A percentile compares a stretch with the other conserved stretches of the same genome.
Conservation (phyloP, 2,888 invertebrate species). For the Acleris sparsana region DNA sequence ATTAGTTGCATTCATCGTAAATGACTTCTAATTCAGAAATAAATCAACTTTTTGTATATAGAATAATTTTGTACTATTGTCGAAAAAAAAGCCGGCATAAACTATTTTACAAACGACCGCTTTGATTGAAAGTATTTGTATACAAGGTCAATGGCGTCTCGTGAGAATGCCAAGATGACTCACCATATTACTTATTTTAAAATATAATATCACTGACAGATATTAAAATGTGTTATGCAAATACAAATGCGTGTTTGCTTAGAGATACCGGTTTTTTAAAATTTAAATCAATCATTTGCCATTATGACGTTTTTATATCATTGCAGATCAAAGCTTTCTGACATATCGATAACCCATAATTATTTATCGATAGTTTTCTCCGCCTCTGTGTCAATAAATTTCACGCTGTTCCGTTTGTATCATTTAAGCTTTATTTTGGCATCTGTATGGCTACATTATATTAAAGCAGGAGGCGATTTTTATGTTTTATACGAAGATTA, state of each 20-base stretch:
- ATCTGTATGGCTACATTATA: conserved; percentile 23
- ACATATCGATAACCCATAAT: conserved; percentile 20
- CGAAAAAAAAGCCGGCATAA: too few relatives aligned
- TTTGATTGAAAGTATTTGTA: neutral
- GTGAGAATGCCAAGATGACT: neutral
- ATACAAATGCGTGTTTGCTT: neutral
- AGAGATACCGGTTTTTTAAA: neutral
- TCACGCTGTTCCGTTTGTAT: conserved; percentile 18
- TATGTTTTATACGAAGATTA: conserved; percentile 30
- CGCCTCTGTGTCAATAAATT: conserved; percentile 22
- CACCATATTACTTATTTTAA: neutral
- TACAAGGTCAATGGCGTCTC: neutral
- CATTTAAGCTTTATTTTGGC: conserved; percentile 28
- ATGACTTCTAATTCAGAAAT: too few relatives aligned
- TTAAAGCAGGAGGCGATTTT: conserved; percentile 15
- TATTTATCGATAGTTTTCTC: conserved; percentile 21
- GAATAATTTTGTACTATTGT: too few relatives aligned
- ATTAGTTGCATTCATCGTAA: too few relatives aligned
- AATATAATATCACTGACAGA: neutral
- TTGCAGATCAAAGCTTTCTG: conserved; percentile 2
- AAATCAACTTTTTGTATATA: too few relatives aligned
- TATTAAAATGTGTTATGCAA: neutral
- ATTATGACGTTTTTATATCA: neutral
- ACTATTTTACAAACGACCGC: too few relatives aligned
- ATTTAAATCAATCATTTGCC: neutral